These are phyloP conservation scores for Cacatua alba DNA, from an alignment of 2,113 vertebrate genomes.

Conservation along the genomic window DNA sequence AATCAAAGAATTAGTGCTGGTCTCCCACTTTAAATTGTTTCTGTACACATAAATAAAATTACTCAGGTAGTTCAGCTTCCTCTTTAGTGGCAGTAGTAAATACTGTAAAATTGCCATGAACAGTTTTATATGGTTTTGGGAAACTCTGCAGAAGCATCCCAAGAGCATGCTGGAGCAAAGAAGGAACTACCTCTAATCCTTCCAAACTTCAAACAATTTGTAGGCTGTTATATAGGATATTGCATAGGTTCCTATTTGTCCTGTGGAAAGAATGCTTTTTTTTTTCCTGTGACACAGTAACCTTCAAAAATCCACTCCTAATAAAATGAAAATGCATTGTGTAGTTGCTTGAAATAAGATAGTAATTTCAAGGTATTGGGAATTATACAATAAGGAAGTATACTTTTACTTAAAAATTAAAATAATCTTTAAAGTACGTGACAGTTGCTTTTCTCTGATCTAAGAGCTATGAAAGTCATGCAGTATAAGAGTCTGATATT, in stretches of 20 bases:
- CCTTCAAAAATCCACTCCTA: background rate
- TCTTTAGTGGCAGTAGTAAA: background rate
- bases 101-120: background rate
- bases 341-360: background rate
- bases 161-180: background rate
- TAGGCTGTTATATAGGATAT: background rate
- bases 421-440: background rate
- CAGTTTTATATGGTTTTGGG: background rate
- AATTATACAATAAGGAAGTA: background rate
- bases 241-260: background rate
- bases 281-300: background rate
- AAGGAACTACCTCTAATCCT: background rate
- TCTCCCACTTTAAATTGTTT: background rate
- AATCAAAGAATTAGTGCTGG: background rate
- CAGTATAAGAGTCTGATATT: background rate
- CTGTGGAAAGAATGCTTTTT: background rate
- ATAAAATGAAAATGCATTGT: background rate
- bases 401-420: background rate
- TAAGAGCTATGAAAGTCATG: background rate
- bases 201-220: background rate
- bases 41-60: background rate
- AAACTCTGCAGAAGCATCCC: background rate
- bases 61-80: background rate
- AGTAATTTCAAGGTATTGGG: background rate
- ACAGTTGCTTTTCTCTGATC: background rate